Evolutionary conservation across 2,888 invertebrate species (phyloP).

Genomic region (Plebejus argus): DNA sequence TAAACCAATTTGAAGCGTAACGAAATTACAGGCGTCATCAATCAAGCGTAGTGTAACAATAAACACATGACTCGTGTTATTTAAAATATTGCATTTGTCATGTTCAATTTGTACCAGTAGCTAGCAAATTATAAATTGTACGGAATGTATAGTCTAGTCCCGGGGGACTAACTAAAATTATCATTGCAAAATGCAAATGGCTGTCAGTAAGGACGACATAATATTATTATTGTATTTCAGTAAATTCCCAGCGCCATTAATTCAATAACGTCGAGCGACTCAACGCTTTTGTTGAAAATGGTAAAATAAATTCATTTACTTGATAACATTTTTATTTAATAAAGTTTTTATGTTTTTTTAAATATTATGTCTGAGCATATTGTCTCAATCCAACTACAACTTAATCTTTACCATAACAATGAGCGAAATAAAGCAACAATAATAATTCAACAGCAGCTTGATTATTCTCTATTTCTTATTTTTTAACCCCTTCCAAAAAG

Average conservation of each 20-base stretch:
- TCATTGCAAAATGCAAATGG: neutral
- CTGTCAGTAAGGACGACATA: neutral
- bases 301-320: neutral
- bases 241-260: neutral
- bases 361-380: neutral
- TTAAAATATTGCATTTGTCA: too few relatives aligned
- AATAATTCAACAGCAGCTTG: too few relatives aligned
- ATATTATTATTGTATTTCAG: slow-evolving; percentile 3
- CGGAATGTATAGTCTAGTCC: neutral
- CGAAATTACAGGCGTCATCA: too few relatives aligned
- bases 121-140: neutral
- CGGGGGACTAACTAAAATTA: neutral
- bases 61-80: too few relatives aligned
- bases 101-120: too few relatives aligned
- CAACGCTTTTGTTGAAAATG: slow-evolving; percentile 3
- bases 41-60: too few relatives aligned
- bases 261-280: neutral
- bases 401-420: too few relatives aligned
- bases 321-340: slow-evolving; percentile 3
- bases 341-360: neutral
- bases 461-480: too few relatives aligned
- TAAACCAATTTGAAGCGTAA: too few relatives aligned
- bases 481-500: too few relatives aligned
- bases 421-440: too few relatives aligned
- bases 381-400: neutral